phyloP scores from a whole-genome alignment of 2,113 vertebrate species.

The Campylomormyrus numenius region DNA sequence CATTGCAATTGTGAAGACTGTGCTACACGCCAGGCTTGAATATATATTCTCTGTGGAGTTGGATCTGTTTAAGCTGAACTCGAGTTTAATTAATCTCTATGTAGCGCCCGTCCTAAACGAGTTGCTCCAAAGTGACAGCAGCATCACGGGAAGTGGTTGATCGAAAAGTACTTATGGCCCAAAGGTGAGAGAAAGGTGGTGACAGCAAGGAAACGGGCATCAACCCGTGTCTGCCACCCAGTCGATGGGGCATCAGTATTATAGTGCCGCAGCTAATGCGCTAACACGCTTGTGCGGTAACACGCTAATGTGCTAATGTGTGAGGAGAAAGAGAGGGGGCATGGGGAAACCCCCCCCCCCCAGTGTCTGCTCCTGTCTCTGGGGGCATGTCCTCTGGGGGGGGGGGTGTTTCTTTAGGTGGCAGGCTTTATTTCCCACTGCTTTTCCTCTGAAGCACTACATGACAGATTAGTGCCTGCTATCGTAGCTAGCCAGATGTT shows the following conservation, averaged over 20 bases:
- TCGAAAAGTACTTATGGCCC: not conserved
- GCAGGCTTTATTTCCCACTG: not conserved
- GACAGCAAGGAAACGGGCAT: not conserved
- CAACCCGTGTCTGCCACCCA: not conserved
- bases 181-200: not conserved
- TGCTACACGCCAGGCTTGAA: not conserved
- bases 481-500: conserved; percentile 46
- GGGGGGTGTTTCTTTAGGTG: not conserved
- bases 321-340: not conserved
- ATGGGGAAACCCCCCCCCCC: not conserved
- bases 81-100: not conserved
- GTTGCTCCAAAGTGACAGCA: not conserved
- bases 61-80: not conserved
- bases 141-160: not conserved
- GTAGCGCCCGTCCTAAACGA: not conserved
- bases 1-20: not conserved
- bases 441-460: conserved; percentile 29
- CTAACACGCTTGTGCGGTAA: not conserved
- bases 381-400: not conserved
- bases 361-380: not conserved
- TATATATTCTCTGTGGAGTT: not conserved
- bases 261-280: not conserved
- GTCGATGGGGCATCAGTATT: not conserved
- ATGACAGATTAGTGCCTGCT: conserved; percentile 28
- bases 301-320: not conserved